Conservation (phyloP, 1,140 invertebrate genomes). For the Caerostris extrusa region DNA sequence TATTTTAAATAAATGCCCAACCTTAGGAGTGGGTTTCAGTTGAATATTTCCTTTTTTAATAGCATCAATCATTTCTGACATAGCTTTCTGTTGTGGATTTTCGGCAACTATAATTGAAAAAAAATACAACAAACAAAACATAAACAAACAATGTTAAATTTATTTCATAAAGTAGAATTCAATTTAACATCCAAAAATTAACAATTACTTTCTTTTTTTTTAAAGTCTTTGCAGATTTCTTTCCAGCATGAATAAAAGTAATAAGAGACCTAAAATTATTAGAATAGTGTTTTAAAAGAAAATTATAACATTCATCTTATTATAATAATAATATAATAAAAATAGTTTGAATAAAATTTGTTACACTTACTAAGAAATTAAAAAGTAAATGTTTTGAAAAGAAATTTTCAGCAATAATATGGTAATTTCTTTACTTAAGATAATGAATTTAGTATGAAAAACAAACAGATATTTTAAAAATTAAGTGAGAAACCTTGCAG, state of each 20-base stretch:
- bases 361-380: too few species aligned
- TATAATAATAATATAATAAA: too few species aligned
- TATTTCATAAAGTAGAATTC: not conserved
- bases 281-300: not conserved
- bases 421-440: too few species aligned
- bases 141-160: not conserved
- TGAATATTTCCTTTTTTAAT: slow-evolving; percentile 66
- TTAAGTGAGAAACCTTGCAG: too few species aligned
- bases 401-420: too few species aligned
- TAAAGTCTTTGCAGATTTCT: slow-evolving; percentile 31
- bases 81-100: slow-evolving; percentile 57
- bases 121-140: not conserved
- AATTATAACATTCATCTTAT: not conserved
- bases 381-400: too few species aligned
- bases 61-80: slow-evolving; percentile 70
- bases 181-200: not conserved
- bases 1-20: slow-evolving; percentile 4
- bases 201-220: slow-evolving; percentile 27
- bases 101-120: slow-evolving; percentile 26
- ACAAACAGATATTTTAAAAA: too few species aligned
- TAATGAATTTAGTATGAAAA: too few species aligned
- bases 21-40: slow-evolving; percentile 61
- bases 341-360: too few species aligned
- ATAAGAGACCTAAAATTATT: slow-evolving; percentile 50
- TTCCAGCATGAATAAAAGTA: slow-evolving; percentile 69